Evolutionary conservation across 2,113 vertebrate genomes (phyloP).

Genomic region (Falco punctatus): DNA sequence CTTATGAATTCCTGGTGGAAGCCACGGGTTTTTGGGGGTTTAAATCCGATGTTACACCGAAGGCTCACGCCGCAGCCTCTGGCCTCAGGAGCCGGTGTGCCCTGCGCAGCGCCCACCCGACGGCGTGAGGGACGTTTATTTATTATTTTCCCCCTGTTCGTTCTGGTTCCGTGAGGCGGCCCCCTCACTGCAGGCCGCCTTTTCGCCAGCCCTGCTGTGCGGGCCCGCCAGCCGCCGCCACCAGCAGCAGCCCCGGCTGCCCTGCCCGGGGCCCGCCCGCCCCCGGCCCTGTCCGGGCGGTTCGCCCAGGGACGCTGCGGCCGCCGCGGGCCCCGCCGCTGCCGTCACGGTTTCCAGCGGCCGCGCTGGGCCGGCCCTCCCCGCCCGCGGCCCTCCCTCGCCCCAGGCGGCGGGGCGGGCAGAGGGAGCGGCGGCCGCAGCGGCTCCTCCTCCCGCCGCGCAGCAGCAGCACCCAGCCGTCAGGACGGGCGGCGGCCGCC

Average conservation of each 20-base stretch:
- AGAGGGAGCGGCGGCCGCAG: not conserved
- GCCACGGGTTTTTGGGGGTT: too few relatives aligned
- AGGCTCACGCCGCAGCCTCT: too few relatives aligned
- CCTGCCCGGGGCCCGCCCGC: too few relatives aligned
- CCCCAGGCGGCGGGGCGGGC: not conserved
- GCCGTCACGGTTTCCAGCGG: too few relatives aligned
- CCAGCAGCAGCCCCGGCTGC: not conserved
- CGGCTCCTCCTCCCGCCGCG: not conserved
- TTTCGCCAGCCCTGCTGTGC: accelerated
- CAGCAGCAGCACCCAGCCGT: too few relatives aligned
- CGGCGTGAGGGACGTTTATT: not conserved
- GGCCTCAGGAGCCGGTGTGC: accelerated
- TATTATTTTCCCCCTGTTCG: accelerated
- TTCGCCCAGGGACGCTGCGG: too few relatives aligned
- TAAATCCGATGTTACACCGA: accelerated
- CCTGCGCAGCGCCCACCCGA: accelerated
- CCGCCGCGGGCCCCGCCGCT: too few relatives aligned
- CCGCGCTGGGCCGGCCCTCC: not conserved
- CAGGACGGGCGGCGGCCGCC: not conserved
- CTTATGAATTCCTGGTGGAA: not conserved
- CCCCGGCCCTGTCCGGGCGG: accelerated
- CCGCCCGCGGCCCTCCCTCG: not conserved
- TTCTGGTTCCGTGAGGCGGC: accelerated
- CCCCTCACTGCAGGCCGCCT: not conserved
- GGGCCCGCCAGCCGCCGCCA: not conserved